phyloP scores from a whole-genome alignment of 2,888 invertebrate species.

The Diarsia brunnea region DNA sequence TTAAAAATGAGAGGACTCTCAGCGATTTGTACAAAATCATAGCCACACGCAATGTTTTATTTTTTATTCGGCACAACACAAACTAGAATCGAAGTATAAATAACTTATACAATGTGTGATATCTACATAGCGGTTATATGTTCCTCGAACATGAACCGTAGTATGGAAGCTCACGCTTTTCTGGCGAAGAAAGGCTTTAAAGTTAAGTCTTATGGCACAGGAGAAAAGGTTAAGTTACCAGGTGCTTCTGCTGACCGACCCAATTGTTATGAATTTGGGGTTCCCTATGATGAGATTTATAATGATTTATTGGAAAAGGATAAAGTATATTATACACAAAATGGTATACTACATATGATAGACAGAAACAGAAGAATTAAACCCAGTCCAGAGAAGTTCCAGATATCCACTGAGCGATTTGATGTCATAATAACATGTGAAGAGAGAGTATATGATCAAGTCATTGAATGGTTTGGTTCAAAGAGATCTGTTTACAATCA shows the following conservation, averaged over 20 bases:
- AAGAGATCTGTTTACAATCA: slow-evolving; percentile 95
- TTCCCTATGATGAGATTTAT: slow-evolving; percentile 98
- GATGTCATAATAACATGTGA: slow-evolving; percentile 99
- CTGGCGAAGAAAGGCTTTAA: slow-evolving; percentile 99
- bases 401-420: slow-evolving; percentile 96
- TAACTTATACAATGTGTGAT: slow-evolving; percentile 78
- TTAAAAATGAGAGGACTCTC: slow-evolving; percentile 36
- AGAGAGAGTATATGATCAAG: slow-evolving; percentile 99
- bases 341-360: slow-evolving; percentile 99
- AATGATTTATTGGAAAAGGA: slow-evolving; percentile 97
- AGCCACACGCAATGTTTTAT: slow-evolving; percentile 43
- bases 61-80: slow-evolving; percentile 12
- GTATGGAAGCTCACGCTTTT: slow-evolving; percentile 99
- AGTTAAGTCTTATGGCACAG: slow-evolving; percentile 98
- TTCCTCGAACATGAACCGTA: slow-evolving; percentile 99
- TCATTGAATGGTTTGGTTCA: slow-evolving; percentile 97
- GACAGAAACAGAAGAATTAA: slow-evolving; percentile 99
- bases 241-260: slow-evolving; percentile 98
- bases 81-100: slow-evolving; percentile 24
- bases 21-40: slow-evolving; percentile 25
- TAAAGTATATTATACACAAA: slow-evolving; percentile 98
- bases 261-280: slow-evolving; percentile 99
- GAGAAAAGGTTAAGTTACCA: slow-evolving; percentile 98
- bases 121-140: slow-evolving; percentile 98
- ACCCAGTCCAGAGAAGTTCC: slow-evolving; percentile 98